These are phyloP conservation scores for Phortica variegata DNA, from an alignment of 1,140 invertebrate species.

Conservation along the genomic window DNA sequence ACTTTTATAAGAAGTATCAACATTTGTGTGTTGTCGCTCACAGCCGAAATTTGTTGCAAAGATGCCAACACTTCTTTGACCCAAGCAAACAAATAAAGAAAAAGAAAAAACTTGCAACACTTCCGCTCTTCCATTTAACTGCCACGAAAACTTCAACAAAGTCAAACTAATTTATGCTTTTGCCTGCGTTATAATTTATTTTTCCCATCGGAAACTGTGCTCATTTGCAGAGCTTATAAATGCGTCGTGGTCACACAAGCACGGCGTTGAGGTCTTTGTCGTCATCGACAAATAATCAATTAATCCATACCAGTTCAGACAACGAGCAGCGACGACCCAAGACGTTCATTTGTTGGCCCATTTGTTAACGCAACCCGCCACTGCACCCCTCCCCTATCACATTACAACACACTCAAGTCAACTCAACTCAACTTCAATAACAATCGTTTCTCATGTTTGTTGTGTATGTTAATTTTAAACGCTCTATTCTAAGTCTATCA, in stretches of 20 bases:
- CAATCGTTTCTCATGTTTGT: no score
- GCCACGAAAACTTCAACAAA: not conserved
- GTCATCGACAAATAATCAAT: conserved; percentile 50
- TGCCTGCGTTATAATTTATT: conserved; percentile 9
- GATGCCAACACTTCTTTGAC: no score
- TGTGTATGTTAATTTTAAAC: no score
- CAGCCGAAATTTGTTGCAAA: no score
- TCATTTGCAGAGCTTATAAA: conserved; percentile 25
- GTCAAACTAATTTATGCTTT: no score
- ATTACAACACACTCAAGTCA: no score
- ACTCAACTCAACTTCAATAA: no score
- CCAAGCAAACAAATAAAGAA: no score
- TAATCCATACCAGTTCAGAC: conserved; percentile 48
- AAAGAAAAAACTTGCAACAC: conserved; percentile 19
- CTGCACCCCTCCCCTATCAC: no score
- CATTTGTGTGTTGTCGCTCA: no score
- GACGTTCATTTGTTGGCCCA: conserved; percentile 37
- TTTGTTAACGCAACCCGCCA: conserved; percentile 32
- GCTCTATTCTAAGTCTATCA: no score
- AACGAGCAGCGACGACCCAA: conserved; percentile 29
- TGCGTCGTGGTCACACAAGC: conserved; percentile 1
- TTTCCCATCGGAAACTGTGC: conserved; percentile 23
- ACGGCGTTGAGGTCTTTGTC: conserved; percentile 2
- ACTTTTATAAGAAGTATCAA: no score
- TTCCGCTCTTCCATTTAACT: conserved; percentile 13